Base-by-base conservation (phyloP, 2,888 invertebrate species). In the Chymomyza procnemis region DNA sequence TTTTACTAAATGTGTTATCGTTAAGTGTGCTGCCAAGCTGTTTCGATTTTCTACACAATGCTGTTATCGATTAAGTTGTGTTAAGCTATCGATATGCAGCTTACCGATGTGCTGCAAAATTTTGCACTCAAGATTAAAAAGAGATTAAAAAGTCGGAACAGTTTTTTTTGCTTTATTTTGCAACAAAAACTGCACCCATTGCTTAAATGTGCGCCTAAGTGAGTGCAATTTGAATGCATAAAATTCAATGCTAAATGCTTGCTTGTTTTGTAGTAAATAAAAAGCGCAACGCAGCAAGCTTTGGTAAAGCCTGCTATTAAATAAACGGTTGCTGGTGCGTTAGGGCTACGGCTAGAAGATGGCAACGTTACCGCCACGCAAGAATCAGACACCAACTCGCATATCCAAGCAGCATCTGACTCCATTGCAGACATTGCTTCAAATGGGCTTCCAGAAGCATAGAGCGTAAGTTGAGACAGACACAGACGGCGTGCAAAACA, bases 381-480 rank as follows among this genome's bases (percentile, higher is more conserved):
- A 95, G 91, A 94, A 94, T 90, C 93, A 94, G 61, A 93, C 94
- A 65, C 94, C 94, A 9, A 94, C 94, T 69, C 94, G 94, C 91
- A 93, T 94, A 80, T 94, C 93, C 8, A 95, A 95, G 90, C 94
- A 95, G 89, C 93, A 94, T 91, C 91, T 94, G 73, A 94, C 95
- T 50, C 96, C 97, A 4, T 92, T 96, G 76, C 95, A 97, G 92
- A 96, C 95, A 66, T 92, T 97, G 47, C 91, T 97, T 74, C 96
- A 96, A 91, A 95, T 97, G 95, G 97, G 97, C 46, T 97, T 97
- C 91, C 94, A 96, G 4, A 95, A 94, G 91, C 95, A 96, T 86
- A 93, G 97, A 92, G 96, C 96, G 97, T 97, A 93, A 94, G 96
- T 94, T 72, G 66, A 56, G n/a, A 4, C 18, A n/a, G 12, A 54